Evolutionary conservation across 1,140 invertebrate genomes (phyloP), one percentile per base, ranked within the genome.

Genomic region (Portunus trituberculatus): DNA sequence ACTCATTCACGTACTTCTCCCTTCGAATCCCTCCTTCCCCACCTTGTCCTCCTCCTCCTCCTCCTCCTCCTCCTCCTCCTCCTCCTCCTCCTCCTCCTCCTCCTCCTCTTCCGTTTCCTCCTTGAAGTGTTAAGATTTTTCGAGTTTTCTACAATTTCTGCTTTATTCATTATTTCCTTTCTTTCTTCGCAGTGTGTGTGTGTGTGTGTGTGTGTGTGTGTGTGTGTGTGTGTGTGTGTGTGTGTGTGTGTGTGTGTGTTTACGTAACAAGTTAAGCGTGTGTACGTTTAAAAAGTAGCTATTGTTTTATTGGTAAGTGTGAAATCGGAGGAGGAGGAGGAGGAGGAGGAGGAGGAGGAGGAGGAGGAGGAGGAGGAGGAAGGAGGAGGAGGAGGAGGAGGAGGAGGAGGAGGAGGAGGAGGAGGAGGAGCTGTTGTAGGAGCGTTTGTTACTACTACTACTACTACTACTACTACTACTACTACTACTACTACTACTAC

Each of bases 201-300:
- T 46, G 48, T 90, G 28, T 25, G 28, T 90, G 28, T 90, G 48
- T 46, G 28, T 90, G 48, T 90, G 28, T 46, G 48, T 90, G 28
- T 90, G 48, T 46, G 28, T 89, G 86, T 88, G 86, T 88, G 86
- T 88, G 86, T 88, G 86, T 88, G 86, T 88, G 86, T 88, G 86
- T 88, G 86, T 88, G 86, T 88, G 86, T 88, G 86, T 88, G 86
- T 88, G 86, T 88, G 86, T 88, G 45, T 76, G 67, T 59, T 39
- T 39, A 39, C 52, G 10, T 20, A 59, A 59, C 10, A 59, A 59
- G 52, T 0, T 4, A 59, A 59, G 67, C 20, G 25, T n/a, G 67
- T 76, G 20, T 76, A 25, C n/a, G 6, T 76, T 76, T 25, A n/a
- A n/a, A 76, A 76, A 76, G 6, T 76, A n/a, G 25, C 67, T n/a